Evolutionary conservation across 2,113 vertebrate genomes (phyloP).

Genomic region (Orthonyx spaldingii): DNA sequence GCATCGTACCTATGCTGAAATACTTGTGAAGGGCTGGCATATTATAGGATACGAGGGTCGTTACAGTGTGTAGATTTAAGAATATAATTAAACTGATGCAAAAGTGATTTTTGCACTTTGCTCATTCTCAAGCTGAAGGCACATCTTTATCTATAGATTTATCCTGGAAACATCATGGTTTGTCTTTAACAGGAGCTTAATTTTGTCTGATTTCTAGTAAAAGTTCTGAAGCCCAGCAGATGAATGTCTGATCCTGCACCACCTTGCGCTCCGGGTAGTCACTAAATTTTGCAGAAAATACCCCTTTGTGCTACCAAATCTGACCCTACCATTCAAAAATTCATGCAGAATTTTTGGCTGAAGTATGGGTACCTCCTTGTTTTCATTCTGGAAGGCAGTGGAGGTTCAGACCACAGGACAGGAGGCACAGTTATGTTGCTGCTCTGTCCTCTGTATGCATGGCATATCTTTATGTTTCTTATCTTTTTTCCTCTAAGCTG

Average conservation of each 20-base stretch:
- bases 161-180: not conserved
- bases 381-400: not conserved
- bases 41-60: not conserved
- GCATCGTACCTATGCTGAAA: not conserved
- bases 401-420: not conserved
- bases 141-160: not conserved
- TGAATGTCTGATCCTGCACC: not conserved
- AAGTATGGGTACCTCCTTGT: not conserved
- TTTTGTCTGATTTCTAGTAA: not conserved
- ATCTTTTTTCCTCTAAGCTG: not conserved
- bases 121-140: not conserved
- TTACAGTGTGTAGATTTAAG: not conserved
- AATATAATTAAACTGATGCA: not conserved
- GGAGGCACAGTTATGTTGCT: not conserved
- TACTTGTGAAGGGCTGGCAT: not conserved
- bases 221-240: not conserved
- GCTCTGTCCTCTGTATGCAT: not conserved
- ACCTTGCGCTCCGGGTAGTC: accelerated
- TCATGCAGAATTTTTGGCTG: not conserved
- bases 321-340: not conserved
- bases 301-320: not conserved
- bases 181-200: not conserved
- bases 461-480: not conserved
- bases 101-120: not conserved
- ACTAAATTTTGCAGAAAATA: not conserved